Percentiles rank a stretch among this genome's conserved stretches.
Conservation (phyloP, 2,797 vertebrate genomes). For the Tadarida brasiliensis region DNA sequence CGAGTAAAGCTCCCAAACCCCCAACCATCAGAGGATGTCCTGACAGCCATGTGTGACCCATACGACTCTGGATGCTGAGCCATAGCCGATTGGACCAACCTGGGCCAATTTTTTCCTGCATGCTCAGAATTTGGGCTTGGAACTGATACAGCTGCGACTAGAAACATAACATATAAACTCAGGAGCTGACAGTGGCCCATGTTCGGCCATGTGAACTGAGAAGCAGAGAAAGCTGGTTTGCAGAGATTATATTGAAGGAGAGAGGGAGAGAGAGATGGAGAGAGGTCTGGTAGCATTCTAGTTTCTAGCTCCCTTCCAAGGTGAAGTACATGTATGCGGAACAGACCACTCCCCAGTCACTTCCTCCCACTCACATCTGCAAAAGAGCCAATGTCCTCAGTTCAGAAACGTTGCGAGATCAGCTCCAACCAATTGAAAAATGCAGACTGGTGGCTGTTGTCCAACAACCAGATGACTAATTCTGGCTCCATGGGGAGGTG, state of each 20-base stretch:
- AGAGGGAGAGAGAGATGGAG: background rate
- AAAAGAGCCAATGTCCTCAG: background rate
- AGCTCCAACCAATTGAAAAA: background rate
- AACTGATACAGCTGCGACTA: background rate
- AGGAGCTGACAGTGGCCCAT: background rate
- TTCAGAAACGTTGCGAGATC: background rate
- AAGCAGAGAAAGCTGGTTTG: background rate
- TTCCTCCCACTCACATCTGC: background rate
- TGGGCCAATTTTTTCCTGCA: background rate
- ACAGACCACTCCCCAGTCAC: background rate
- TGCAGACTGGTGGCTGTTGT: too few species aligned
- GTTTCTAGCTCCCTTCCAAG: background rate
- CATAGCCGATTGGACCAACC: too few species aligned
- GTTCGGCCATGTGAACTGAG: background rate
- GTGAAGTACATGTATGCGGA: background rate
- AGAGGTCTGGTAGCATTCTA: background rate
- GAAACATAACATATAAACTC: background rate
- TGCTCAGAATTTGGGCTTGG: background rate
- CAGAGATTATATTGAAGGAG: background rate
- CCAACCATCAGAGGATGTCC: background rate
- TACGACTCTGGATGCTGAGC: background rate
- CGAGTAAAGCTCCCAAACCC: background rate
- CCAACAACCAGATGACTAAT: background rate
- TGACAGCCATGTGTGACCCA: background rate
- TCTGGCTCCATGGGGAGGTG: background rate